Base-by-base conservation (phyloP, 1,140 invertebrate genomes). In the Whitmania pigra region DNA sequence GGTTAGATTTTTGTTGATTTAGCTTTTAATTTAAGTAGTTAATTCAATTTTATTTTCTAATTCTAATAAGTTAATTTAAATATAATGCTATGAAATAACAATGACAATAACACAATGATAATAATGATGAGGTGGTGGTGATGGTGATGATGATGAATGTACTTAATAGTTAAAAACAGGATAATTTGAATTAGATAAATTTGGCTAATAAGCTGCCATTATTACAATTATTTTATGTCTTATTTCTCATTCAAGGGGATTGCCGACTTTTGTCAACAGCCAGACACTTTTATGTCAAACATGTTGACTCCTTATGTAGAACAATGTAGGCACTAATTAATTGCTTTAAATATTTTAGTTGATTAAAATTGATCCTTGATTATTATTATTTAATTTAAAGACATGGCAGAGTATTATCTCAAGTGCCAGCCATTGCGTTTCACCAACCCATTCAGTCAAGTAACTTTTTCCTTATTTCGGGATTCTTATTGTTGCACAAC, bases 391-490 rank as follows among this genome's bases (percentile, higher is more conserved):
- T 63, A 63, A 63, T 11, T 63, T n/a, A 7, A 63, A 63, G 57
- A 31, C 18, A 25, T 63, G 22, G 29, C 57, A 63, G 57, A 63
- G 29, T 63, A 63, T 63, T 63, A 63, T 31, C 22, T 63, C 57
- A 63, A 63, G 29, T 63, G 57, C 29, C 22, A 63, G 22, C 57
- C 57, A 63, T 13, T 31, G 6, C 22, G 29, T 13, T 31, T 25
- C 22, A 22, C 57, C 9, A 63, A 63, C 18, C 57, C 57, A 63
- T 63, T 63, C 22, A 31, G 22, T n/a, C 57, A 63, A 25, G 57
- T 63, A 25, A 31, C 11, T 49, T 49, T 49, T 49, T 49, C 43
- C 43, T 49, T 17, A n/a, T 49, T 49, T 49, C 13, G 11, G 15
- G 13, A 11, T 49, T 49, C 13, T 49, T 0, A 4, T 3, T 36